Conservation (phyloP, 2,888 invertebrate species). For the Cantharis lateralis region DNA sequence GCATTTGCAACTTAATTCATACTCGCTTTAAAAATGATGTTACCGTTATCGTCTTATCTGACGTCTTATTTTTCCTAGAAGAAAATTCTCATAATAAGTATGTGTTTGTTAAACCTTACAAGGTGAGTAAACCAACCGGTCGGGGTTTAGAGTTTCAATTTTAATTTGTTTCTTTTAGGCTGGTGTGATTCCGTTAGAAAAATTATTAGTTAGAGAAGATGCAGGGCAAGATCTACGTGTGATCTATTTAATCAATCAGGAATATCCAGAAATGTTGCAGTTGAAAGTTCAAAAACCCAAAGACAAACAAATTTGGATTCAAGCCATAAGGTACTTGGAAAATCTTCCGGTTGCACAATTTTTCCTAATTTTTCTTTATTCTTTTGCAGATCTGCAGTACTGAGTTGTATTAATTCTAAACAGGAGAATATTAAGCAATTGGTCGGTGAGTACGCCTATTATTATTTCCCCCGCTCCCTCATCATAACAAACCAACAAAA, state of each 20-base stretch:
- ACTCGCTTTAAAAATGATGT: constrained; percentile 89
- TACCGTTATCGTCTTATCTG: constrained; percentile 86
- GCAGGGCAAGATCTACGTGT: constrained; percentile 88
- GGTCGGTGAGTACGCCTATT: neutral
- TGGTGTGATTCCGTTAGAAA: constrained; percentile 90
- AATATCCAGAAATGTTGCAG: constrained; percentile 96
- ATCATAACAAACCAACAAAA: neutral
- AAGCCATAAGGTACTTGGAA: constrained; percentile 69
- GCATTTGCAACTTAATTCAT: constrained; percentile 86
- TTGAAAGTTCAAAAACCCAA: constrained; percentile 85
- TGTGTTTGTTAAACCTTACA: constrained; percentile 90
- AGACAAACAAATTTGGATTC: constrained; percentile 90
- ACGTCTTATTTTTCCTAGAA: constrained; percentile 88
- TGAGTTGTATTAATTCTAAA: neutral
- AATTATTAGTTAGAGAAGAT: constrained; percentile 90
- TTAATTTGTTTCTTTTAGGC: constrained; percentile 62
- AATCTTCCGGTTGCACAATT: neutral
- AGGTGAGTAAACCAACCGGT: constrained; percentile 60
- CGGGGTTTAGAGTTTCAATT: neutral
- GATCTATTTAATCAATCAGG: constrained; percentile 90
- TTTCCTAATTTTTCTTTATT: neutral
- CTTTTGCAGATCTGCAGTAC: neutral
- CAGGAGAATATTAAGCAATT: neutral
- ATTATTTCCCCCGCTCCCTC: neutral
- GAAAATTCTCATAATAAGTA: constrained; percentile 89